These are phyloP conservation scores for Melanotaenia duboulayi DNA, from an alignment of 2,113 vertebrate species.

Conservation along the genomic window DNA sequence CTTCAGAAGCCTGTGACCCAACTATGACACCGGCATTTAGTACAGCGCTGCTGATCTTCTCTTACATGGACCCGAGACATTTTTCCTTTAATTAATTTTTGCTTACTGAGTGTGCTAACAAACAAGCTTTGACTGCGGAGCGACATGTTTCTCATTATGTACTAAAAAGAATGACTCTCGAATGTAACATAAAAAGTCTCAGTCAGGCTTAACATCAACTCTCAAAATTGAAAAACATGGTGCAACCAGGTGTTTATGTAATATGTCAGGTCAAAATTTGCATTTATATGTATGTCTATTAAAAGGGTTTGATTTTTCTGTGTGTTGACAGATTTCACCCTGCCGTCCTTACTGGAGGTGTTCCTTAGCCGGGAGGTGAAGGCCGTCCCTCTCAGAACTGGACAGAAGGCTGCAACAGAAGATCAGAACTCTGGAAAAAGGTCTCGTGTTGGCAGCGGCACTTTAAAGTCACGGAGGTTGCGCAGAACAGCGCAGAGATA, in stretches of 20 bases:
- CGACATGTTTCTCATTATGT: conserved; percentile 1
- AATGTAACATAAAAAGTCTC: too few species aligned
- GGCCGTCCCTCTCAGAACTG: conserved; percentile 73
- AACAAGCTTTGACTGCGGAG: conserved; percentile 14
- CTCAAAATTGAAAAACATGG: conserved; percentile 7
- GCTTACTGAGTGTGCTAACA: conserved; percentile 40
- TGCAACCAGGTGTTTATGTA: background rate
- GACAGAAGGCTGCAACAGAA: conserved; percentile 85
- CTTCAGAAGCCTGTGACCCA: conserved; percentile 61
- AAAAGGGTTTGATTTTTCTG: conserved; percentile 1
- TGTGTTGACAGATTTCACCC: conserved; percentile 86
- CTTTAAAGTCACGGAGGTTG: conserved; percentile 83
- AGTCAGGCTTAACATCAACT: background rate
- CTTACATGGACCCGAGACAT: conserved; percentile 77
- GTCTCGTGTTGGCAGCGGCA: conserved; percentile 72
- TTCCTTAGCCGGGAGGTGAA: conserved; percentile 87
- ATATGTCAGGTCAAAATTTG: background rate
- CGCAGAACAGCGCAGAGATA: conserved; percentile 88
- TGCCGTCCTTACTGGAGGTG: conserved; percentile 84
- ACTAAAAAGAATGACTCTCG: too few species aligned
- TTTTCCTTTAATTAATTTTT: conserved; percentile 78
- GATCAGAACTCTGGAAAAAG: conserved; percentile 79
- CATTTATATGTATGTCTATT: background rate
- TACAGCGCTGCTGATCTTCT: conserved; percentile 69
- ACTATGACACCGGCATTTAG: conserved; percentile 73